These are phyloP conservation scores for Felis chaus DNA, from an alignment of 2,113 vertebrate species.

Conservation along the genomic window DNA sequence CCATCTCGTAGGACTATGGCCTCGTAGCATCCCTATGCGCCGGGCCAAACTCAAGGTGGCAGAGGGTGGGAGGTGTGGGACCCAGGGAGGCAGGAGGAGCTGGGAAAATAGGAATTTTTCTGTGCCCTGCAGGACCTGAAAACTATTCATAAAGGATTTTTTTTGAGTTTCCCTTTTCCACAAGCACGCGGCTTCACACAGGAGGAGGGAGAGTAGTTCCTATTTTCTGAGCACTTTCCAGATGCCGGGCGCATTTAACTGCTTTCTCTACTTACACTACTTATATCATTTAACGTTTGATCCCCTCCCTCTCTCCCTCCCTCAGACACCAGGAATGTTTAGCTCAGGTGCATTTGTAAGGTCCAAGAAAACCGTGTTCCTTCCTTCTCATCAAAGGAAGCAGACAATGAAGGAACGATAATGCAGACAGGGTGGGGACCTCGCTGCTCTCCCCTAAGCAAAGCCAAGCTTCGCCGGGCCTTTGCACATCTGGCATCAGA, in stretches of 20 bases:
- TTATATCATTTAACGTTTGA: background rate
- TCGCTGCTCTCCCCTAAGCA: background rate
- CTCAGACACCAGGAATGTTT: background rate
- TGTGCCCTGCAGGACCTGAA: background rate
- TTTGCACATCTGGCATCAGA: background rate
- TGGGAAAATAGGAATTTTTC: background rate
- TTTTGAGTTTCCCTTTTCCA: background rate
- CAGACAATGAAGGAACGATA: background rate
- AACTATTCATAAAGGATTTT: background rate
- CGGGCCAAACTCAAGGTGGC: background rate
- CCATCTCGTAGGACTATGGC: background rate
- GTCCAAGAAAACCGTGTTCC: background rate
- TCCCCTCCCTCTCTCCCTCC: background rate
- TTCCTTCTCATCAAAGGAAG: background rate
- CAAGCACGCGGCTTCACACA: background rate
- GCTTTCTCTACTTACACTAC: background rate
- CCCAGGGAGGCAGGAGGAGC: background rate
- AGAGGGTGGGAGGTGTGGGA: too few relatives aligned
- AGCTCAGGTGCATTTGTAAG: background rate
- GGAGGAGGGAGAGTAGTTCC: background rate
- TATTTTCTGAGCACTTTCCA: too few relatives aligned
- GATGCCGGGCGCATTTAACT: too few relatives aligned
- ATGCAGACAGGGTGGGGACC: background rate
- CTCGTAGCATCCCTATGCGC: background rate
- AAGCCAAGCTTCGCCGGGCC: background rate